Base-by-base conservation (phyloP, 2,797 vertebrate genomes). In the Rhabdophis nuchalis region DNA sequence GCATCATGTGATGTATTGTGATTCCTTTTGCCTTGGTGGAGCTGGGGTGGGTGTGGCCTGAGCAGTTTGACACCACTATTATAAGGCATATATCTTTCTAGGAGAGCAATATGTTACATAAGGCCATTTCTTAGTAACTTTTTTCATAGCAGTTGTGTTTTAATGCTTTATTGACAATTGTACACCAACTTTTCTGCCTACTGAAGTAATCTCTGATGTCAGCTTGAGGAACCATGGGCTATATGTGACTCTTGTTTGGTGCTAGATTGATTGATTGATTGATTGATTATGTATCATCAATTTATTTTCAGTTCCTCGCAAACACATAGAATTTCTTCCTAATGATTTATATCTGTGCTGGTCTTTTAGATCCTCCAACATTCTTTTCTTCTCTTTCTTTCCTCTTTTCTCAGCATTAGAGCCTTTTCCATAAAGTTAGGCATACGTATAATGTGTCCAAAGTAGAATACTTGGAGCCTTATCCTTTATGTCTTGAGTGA, bases 101-200 rank as follows among this genome's bases (percentile, higher is more conserved):
- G 29, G 6, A 72, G n/a, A 68, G 25, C 61, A 64, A n/a, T 64
- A 25, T 32, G 9, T 89, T 52, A 82, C 41, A 16, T 25, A 57
- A 46, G 5, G 36, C 14, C 27, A 18, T 9, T 54, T 68, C 32
- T 68, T 14, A 56, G 2, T 60, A 32, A 68, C 14, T 8, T 53
- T 54, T 25, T 64, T 58, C 57, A 27, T 85, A 29, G 3, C 64
- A 87, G 87, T 94, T 93, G 85, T 87, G 68, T 46, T 82, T 89
- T 77, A 95, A 92, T 93, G 58, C 93, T 61, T 93, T 91, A 88
- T 90, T 94, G 91, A 93, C 91, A 94, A 93, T 0, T 12, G 20
- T 82, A 82, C 41, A 82, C 23, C 36, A 46, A 25, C 10, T 2
- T 46, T 82, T 82, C 36, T 82, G 36, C 41, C 10, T 46, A 25